Evolutionary conservation across 1,140 invertebrate species (phyloP).

Genomic region (Cotesia typhae): DNA sequence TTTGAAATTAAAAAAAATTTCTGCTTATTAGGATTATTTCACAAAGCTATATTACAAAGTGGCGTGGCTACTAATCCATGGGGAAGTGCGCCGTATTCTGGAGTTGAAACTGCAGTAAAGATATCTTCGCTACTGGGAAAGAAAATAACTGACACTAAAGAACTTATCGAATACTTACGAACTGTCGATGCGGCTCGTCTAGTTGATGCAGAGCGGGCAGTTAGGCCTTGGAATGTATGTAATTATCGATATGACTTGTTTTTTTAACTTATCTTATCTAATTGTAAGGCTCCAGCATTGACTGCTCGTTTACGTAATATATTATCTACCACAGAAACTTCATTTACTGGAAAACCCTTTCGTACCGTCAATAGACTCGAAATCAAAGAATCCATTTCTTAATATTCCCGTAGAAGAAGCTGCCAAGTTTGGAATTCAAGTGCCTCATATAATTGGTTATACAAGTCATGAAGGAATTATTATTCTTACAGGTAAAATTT

Average conservation of each 20-base stretch:
- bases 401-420: constrained; percentile 50
- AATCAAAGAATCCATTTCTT: constrained; percentile 59
- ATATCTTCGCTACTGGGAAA: constrained; percentile 60
- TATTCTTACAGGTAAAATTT: constrained; percentile 50
- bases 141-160: constrained; percentile 56
- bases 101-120: constrained; percentile 55
- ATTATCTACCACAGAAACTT: constrained; percentile 40
- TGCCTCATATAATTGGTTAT: constrained; percentile 72
- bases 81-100: constrained; percentile 45
- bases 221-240: not conserved
- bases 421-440: constrained; percentile 61
- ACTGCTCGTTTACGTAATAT: not conserved
- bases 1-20: too few relatives aligned
- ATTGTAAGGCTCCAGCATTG: too few relatives aligned
- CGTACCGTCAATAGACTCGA: constrained; percentile 48
- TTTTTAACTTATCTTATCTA: too few relatives aligned
- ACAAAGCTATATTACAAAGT: constrained; percentile 71
- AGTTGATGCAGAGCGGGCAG: constrained; percentile 1
- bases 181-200: constrained; percentile 48
- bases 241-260: not conserved
- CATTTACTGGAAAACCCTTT: constrained; percentile 38
- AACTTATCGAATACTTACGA: constrained; percentile 62
- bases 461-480: constrained; percentile 70
- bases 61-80: constrained; percentile 65
- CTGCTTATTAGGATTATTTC: constrained; percentile 62